These are phyloP conservation scores for Sebastes steindachneri DNA, from an alignment of 2,797 vertebrate species.

Conservation along the genomic window DNA sequence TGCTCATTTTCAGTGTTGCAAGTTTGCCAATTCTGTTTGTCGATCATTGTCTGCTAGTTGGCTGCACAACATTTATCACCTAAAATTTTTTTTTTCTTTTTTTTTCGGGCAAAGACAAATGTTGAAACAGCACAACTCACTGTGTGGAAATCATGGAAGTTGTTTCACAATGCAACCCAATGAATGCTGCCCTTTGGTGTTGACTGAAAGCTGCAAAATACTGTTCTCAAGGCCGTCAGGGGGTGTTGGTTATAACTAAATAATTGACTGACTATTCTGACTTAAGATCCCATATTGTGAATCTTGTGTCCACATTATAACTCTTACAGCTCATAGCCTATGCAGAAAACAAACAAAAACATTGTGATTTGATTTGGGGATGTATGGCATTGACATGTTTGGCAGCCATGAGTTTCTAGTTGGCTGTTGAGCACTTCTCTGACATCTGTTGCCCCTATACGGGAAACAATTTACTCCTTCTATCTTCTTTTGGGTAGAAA, in stretches of 20 bases:
- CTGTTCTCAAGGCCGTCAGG: background rate
- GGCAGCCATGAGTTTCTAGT: background rate
- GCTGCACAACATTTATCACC: conserved; percentile 3
- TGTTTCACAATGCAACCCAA: conserved; percentile 19
- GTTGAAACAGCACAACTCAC: background rate
- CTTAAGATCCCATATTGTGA: background rate
- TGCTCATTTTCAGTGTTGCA: background rate
- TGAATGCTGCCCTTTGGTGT: conserved; percentile 8
- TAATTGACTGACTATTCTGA: background rate
- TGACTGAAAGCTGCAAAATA: conserved; percentile 4
- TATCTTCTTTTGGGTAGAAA: background rate
- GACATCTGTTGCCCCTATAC: background rate
- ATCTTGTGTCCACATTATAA: background rate
- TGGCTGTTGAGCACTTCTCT: background rate
- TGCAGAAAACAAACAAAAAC: background rate
- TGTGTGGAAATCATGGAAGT: background rate
- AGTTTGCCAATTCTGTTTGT: conserved; percentile 9
- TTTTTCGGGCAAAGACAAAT: background rate
- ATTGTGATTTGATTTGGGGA: background rate
- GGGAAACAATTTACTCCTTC: background rate
- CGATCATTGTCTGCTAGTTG: background rate
- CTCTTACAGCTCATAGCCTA: background rate
- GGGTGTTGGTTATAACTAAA: background rate
- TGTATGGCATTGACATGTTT: background rate
- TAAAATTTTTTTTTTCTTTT: background rate